Evolutionary conservation across 2,888 invertebrate species (phyloP), one percentile per base, ranked within the genome.

Genomic region (Dryomyza anilis): DNA sequence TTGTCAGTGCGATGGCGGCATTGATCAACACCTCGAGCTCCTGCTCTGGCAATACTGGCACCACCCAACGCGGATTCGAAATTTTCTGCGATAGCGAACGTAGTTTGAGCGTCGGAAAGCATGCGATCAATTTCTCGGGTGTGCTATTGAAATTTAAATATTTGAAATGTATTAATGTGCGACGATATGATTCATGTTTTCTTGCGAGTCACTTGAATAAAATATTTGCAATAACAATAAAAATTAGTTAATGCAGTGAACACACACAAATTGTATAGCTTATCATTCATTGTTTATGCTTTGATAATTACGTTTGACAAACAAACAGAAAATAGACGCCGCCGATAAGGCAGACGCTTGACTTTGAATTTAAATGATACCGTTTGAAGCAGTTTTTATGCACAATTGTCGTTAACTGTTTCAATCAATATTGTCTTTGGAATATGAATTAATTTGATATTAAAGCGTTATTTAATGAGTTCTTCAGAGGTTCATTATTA

Each of bases 11-110:
- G 74, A 95, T 95, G 71, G 96, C 90, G 73, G 94, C 93, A 84
- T 94, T 91, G 69, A 98, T 86, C 72, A 98, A 87, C 77, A 93
- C 90, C 85, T 97, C 96, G 75, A 98, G 85, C 84, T 98, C 97
- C 85, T 97, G 96, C 77, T 96, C 96, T 12, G 98, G 96, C 77
- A 98, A 85, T 60, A 98, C 98, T 36, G 98, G 98, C 59, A 98
- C 97, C 69, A 98, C 95, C 98, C 98, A 98, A 77, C 97, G 88
- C 66, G 96, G 92, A 85, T 93, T 92, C 75, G 95, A 95, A 81
- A 98, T 96, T 88, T 97, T 97, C 82, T 96, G 96, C 85, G 97
- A 96, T 75, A 98, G 86, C 74, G 92, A 90, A 73, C 91, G 89
- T 81, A 98, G 85, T 84, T 96, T 95, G 57, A 90, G 89, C 78